Evolutionary conservation across 92 coral and sea anemone genomes (phyloP).

Genomic region (Zoanthus solanderi): DNA sequence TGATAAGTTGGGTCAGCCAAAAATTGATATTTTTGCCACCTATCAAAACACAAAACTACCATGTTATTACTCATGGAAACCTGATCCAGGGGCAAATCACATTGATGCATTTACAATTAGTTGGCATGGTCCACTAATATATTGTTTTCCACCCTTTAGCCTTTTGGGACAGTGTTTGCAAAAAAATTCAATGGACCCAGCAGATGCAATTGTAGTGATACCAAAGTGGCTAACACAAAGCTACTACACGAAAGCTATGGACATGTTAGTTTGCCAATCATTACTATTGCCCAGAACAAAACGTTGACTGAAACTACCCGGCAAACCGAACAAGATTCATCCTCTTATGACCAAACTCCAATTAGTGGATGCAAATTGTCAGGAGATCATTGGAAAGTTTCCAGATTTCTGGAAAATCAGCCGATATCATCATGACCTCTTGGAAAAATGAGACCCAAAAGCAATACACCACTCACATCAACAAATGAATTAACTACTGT

Average conservation of each 20-base stretch:
- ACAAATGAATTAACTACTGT: conserved; percentile 61
- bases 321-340: not conserved
- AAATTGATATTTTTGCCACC: conserved; percentile 38
- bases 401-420: conserved; percentile 13
- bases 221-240: conserved; percentile 33
- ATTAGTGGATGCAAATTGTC: conserved; percentile 12
- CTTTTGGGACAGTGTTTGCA: conserved; percentile 62
- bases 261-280: conserved; percentile 50
- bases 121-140: conserved; percentile 65
- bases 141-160: conserved; percentile 46
- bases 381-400: conserved; percentile 6
- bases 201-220: conserved; percentile 59
- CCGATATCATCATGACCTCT: not conserved
- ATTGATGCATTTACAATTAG: conserved; percentile 70
- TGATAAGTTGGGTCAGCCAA: conserved; percentile 48
- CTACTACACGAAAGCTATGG: conserved; percentile 64
- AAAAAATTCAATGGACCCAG: conserved; percentile 65
- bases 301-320: conserved; percentile 3
- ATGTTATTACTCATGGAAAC: conserved; percentile 56
- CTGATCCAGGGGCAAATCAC: conserved; percentile 69
- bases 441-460: conserved; percentile 48
- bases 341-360: conserved; percentile 8
- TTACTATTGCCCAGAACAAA: conserved; percentile 41
- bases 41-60: no score
- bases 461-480: conserved; percentile 2